Percentiles rank a stretch among this genome's conserved stretches.
These are phyloP conservation scores for Lutraria rhynchaena DNA, from an alignment of 1,140 invertebrate species.

Conservation along the genomic window DNA sequence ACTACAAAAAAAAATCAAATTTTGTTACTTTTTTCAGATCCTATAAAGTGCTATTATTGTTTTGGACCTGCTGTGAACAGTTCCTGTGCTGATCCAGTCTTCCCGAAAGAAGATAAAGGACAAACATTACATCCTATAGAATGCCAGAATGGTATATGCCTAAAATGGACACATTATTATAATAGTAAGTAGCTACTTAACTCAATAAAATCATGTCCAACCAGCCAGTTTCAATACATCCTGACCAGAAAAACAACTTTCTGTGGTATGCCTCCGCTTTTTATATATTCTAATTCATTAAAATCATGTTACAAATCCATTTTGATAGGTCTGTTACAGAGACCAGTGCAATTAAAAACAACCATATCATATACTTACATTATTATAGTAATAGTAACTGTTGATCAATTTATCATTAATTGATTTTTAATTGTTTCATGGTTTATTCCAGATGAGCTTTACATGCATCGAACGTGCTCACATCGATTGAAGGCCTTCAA, in stretches of 20 bases:
- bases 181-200: slow-evolving; percentile 46
- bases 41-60: slow-evolving; percentile 68
- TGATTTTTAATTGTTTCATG: slow-evolving; percentile 1
- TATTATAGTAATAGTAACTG: too few relatives aligned
- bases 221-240: too few relatives aligned
- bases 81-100: slow-evolving; percentile 67
- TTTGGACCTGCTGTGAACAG: slow-evolving; percentile 65
- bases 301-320: too few relatives aligned
- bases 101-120: slow-evolving; percentile 52
- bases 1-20: too few relatives aligned
- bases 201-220: not conserved
- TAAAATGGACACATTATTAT: slow-evolving; percentile 71
- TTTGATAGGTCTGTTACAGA: too few relatives aligned
- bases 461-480: slow-evolving; percentile 71
- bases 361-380: too few relatives aligned
- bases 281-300: too few relatives aligned
- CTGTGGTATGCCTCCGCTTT: too few relatives aligned
- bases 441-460: slow-evolving; percentile 65
- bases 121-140: slow-evolving; percentile 47
- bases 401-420: too few relatives aligned
- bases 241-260: too few relatives aligned
- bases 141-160: slow-evolving; percentile 65
- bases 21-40: slow-evolving; percentile 58
- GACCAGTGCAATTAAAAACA: too few relatives aligned
- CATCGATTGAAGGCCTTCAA: slow-evolving; percentile 66